Conservation (phyloP, 2,888 invertebrate species). For the Micropterix aruncella region DNA sequence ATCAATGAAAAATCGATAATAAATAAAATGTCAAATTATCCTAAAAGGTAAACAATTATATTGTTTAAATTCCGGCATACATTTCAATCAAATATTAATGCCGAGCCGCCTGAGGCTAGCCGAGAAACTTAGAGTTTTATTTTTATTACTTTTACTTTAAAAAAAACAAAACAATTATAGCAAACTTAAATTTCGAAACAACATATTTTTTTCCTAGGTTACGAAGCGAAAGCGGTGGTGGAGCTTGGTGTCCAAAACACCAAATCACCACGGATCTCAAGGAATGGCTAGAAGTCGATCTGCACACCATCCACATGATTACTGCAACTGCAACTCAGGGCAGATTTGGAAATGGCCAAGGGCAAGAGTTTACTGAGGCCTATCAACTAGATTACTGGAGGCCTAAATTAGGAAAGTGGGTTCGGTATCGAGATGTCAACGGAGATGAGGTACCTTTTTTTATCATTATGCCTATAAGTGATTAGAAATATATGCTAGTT, state of each 20-base stretch:
- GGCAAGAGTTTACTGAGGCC: slow-evolving; percentile 73
- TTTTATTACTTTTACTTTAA: no score
- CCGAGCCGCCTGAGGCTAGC: no score
- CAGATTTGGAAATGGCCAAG: slow-evolving; percentile 83
- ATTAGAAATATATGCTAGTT: no score
- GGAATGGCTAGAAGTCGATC: slow-evolving; percentile 71
- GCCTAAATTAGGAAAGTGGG: slow-evolving; percentile 67
- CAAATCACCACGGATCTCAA: slow-evolving; percentile 63
- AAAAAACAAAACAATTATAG: no score
- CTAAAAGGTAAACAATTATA: no score
- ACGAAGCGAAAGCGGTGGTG: slow-evolving; percentile 67
- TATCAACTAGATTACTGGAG: slow-evolving; percentile 79
- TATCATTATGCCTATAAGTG: no score
- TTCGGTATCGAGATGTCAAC: slow-evolving; percentile 57
- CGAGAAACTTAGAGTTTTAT: no score
- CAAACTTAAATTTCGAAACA: no score
- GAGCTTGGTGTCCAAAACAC: slow-evolving; percentile 86
- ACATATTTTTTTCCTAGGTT: slow-evolving; percentile 42
- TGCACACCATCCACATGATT: slow-evolving; percentile 66
- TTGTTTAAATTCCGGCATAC: no score
- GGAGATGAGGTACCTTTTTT: slow-evolving; percentile 80
- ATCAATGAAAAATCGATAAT: no score
- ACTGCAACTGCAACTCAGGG: slow-evolving; percentile 76
- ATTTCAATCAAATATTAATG: no score
- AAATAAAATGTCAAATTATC: no score